Evolutionary conservation across 2,797 vertebrate species (phyloP).

Genomic region (Enteromius thamalakanensis): DNA sequence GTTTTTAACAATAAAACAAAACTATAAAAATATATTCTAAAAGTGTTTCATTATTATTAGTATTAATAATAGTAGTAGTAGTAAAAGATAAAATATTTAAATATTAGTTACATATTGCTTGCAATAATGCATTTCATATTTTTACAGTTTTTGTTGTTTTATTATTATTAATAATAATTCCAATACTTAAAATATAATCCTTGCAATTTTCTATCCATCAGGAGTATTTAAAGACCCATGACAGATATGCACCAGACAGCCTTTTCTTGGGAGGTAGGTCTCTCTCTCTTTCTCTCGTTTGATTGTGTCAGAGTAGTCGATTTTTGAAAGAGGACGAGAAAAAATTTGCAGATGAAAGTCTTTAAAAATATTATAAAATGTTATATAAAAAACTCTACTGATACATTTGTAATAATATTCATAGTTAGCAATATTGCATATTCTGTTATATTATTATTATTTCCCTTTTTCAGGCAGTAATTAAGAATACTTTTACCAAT

Average conservation of each 20-base stretch:
- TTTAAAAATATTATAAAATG: background rate
- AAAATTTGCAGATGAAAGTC: background rate
- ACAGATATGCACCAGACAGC: slow-evolving; percentile 77
- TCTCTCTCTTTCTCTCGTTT: background rate
- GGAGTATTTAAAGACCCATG: slow-evolving; percentile 84
- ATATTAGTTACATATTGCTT: background rate
- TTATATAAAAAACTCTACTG: background rate
- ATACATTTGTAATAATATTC: background rate
- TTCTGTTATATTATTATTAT: background rate
- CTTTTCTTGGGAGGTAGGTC: slow-evolving; percentile 87
- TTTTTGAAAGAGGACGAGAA: slow-evolving; percentile 10
- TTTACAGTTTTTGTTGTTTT: too few species aligned
- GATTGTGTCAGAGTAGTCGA: background rate
- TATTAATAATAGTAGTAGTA: background rate
- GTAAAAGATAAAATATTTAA: background rate
- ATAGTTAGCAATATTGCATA: background rate
- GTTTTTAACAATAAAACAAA: background rate
- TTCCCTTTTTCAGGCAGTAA: background rate
- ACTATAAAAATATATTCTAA: background rate
- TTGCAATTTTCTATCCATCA: slow-evolving; percentile 57
- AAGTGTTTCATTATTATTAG: background rate
- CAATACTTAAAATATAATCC: background rate
- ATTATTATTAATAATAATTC: background rate
- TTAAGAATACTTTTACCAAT: background rate
- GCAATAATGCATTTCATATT: too few species aligned